A percentile compares a stretch with the other conserved stretches of the same genome.
Conservation (phyloP, 2,113 vertebrate genomes). For the Sclerurus mexicanus region DNA sequence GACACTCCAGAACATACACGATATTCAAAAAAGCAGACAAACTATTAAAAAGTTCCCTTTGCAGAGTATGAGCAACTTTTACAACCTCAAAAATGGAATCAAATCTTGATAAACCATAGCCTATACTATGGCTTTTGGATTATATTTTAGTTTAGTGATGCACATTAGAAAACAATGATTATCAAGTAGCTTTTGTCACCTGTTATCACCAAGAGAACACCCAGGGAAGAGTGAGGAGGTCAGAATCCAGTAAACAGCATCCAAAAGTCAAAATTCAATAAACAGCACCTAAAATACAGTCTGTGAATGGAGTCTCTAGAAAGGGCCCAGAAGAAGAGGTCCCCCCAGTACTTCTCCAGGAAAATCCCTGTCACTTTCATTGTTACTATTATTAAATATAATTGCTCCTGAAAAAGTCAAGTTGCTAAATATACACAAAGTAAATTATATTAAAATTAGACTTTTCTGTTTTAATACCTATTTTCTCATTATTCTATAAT, state of each 20-base stretch:
- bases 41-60: background rate
- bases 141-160: background rate
- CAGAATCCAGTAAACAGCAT: background rate
- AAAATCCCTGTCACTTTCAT: background rate
- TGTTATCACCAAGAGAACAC: background rate
- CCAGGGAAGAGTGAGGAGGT: background rate
- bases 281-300: background rate
- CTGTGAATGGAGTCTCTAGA: background rate
- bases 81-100: background rate
- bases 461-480: background rate
- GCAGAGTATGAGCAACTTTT: background rate
- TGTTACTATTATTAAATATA: background rate
- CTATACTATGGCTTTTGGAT: background rate
- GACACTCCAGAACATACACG: background rate
- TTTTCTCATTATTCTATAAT: background rate
- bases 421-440: background rate
- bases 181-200: background rate
- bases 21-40: background rate
- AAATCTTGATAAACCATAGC: background rate
- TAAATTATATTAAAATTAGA: background rate
- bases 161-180: background rate
- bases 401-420: background rate
- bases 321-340: background rate
- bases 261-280: background rate
- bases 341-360: background rate